Conservation (phyloP, 2,113 vertebrate genomes). For the Pycnonotus jocosus region DNA sequence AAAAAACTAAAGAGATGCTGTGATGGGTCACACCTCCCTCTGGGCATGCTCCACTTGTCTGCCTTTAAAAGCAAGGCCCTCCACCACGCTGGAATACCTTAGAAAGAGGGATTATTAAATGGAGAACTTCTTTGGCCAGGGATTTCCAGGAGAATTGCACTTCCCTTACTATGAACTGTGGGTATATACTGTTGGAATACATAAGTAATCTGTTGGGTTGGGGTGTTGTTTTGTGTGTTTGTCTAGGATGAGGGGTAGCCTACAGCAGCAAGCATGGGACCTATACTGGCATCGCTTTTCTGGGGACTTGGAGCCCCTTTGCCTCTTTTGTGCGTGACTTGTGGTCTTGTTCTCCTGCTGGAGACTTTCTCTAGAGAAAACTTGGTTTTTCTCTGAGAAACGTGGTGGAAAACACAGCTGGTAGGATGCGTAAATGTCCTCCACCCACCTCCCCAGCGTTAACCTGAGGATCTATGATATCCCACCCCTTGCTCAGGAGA, state of each 20-base stretch:
- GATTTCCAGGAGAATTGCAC: not conserved
- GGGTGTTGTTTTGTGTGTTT: not conserved
- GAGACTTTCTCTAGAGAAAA: too few species aligned
- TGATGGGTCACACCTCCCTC: not conserved
- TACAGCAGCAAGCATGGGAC: rapidly evolving
- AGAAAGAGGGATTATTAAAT: not conserved
- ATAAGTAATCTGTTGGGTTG: rapidly evolving
- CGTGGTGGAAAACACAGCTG: not conserved
- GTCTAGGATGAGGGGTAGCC: not conserved
- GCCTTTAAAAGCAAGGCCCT: not conserved
- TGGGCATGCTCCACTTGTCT: not conserved
- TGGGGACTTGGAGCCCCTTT: rapidly evolving
- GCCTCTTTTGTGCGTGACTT: not conserved
- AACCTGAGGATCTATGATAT: not conserved
- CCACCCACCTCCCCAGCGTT: too few species aligned
- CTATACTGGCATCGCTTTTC: not conserved
- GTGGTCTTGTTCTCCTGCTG: not conserved
- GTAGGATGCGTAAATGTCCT: rapidly evolving
- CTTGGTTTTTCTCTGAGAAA: not conserved
- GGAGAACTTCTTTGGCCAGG: not conserved
- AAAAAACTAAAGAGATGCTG: not conserved
- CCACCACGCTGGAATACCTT: rapidly evolving
- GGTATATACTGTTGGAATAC: not conserved
- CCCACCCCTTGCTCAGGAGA: not conserved
- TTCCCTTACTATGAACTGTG: not conserved